Conservation (phyloP, 2,113 vertebrate genomes). For the Stictonetta naevosa region DNA sequence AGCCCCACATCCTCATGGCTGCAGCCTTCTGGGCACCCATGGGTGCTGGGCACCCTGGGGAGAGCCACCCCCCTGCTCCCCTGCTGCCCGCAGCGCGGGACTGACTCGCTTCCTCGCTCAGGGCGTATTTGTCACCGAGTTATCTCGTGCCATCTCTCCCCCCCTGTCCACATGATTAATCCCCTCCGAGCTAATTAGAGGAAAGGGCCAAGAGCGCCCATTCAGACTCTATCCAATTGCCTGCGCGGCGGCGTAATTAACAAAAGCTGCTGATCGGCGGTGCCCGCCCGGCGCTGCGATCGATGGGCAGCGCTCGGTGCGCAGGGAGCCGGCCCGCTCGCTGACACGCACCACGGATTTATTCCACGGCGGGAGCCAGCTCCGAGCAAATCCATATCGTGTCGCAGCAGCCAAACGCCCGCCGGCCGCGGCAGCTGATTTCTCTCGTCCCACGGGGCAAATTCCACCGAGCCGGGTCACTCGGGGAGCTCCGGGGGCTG, state of each 20-base stretch:
- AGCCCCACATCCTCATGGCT: background rate
- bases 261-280: background rate
- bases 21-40: background rate
- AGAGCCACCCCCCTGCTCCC: background rate
- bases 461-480: background rate
- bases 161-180: background rate
- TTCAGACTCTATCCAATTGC: background rate
- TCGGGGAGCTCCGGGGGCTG: too few species aligned
- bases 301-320: background rate
- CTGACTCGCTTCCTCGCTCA: accelerated
- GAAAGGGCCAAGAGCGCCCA: background rate
- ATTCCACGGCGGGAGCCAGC: background rate
- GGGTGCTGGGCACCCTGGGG: background rate
- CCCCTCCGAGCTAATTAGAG: constrained; percentile 7
- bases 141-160: background rate
- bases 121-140: background rate
- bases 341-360: background rate
- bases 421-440: background rate
- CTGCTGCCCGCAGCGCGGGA: accelerated
- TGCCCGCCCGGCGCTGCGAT: background rate
- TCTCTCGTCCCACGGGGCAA: background rate
- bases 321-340: background rate
- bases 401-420: background rate
- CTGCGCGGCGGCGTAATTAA: background rate
- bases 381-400: background rate